Conservation (phyloP, 2,113 vertebrate species). For the Notarius lentiginosus region DNA sequence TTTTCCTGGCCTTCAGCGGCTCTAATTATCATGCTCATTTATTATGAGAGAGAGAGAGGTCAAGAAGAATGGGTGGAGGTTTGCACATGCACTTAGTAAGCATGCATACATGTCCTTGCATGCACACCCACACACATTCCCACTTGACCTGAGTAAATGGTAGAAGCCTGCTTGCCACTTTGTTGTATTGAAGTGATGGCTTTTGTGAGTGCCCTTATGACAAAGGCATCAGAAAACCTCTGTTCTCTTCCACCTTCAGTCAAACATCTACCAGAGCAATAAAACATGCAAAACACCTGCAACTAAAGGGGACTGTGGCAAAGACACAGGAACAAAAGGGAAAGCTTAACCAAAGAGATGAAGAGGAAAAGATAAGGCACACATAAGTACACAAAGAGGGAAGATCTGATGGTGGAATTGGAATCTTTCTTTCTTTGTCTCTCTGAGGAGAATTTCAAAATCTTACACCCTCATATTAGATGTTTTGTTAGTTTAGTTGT, state of each 20-base stretch:
- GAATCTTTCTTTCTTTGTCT: neutral
- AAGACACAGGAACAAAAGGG: constrained; percentile 17
- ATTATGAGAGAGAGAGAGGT: constrained; percentile 30
- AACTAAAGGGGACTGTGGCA: constrained; percentile 20
- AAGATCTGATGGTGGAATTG: neutral
- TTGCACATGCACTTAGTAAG: too few species aligned
- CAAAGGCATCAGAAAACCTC: constrained; percentile 29
- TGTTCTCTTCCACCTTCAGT: constrained; percentile 14
- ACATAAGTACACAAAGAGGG: neutral
- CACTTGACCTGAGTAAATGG: constrained; percentile 11
- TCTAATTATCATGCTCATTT: constrained; percentile 63
- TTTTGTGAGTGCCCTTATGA: constrained; percentile 5
- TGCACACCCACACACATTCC: constrained; percentile 1
- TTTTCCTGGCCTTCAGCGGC: constrained; percentile 58
- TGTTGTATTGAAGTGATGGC: neutral
- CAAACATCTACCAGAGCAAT: constrained; percentile 34
- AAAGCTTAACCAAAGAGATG: neutral
- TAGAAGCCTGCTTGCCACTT: neutral
- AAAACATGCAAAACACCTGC: constrained; percentile 32
- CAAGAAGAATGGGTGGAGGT: neutral
- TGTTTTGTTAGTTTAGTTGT: constrained; percentile 16
- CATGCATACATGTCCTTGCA: neutral
- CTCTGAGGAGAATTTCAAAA: constrained; percentile 4
- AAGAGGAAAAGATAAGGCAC: neutral
- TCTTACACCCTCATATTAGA: neutral